These are phyloP conservation scores for Pollenia labialis DNA, from an alignment of 2,888 invertebrate species.

Conservation along the genomic window DNA sequence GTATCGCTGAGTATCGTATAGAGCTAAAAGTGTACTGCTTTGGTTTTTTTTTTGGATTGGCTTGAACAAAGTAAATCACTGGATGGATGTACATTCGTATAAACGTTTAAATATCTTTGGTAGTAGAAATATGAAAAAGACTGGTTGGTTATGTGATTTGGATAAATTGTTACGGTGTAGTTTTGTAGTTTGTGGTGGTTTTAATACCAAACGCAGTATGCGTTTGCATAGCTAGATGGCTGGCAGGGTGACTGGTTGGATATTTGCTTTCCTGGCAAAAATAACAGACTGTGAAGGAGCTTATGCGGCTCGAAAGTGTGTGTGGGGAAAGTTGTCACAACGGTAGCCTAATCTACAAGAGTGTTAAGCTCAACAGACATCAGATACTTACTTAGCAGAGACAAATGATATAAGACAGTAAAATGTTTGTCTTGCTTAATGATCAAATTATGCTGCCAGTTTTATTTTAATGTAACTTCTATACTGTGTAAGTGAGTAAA, in stretches of 20 bases:
- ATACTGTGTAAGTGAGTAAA: constrained; percentile 38
- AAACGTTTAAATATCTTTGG: constrained; percentile 10
- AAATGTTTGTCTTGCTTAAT: constrained; percentile 60
- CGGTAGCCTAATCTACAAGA: constrained; percentile 69
- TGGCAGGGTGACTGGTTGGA: constrained; percentile 5
- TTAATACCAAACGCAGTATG: constrained; percentile 48
- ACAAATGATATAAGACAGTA: constrained; percentile 66
- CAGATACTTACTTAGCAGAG: constrained; percentile 59
- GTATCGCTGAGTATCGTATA: constrained; percentile 41
- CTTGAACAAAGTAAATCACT: background rate
- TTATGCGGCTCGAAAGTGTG: background rate
- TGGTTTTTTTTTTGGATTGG: constrained; percentile 21
- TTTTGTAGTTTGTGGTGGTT: constrained; percentile 22
- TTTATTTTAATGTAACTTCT: constrained; percentile 56
- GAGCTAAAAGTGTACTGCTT: constrained; percentile 20
- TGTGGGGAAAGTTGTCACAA: constrained; percentile 50
- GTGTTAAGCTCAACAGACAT: constrained; percentile 69
- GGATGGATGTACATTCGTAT: background rate
- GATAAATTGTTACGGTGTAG: constrained; percentile 2
- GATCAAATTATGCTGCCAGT: constrained; percentile 68
- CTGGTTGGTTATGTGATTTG: constrained; percentile 55
- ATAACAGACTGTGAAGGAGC: constrained; percentile 26
- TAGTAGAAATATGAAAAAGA: constrained; percentile 39
- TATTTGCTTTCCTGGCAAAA: constrained; percentile 42
- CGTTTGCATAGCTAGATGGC: constrained; percentile 37